Base-by-base conservation (phyloP, 2,113 vertebrate genomes). In the Plotosus lineatus region DNA sequence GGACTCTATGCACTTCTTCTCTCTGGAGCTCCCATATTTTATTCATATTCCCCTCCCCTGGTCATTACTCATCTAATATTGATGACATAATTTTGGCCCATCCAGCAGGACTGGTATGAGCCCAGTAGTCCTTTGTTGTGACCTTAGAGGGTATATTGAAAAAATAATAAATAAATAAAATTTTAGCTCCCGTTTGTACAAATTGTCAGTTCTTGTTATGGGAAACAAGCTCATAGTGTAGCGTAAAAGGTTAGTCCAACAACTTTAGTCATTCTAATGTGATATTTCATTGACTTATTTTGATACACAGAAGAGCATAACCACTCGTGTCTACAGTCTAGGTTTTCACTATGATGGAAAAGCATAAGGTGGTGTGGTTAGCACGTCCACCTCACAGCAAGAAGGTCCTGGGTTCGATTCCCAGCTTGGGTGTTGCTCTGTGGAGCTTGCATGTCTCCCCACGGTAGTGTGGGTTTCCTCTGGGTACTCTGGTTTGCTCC, bases 31-130 rank as follows among this genome's bases (percentile, higher is more conserved):
- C 87, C 87, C 77, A 86, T 89, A 71, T 87, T 89, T 87, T 83
- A 80, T 88, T 84, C 82, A 86, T 85, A 85, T 88, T 71, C 60
- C 89, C 86, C 80, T 79, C 53, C 60, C 28, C 58, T 83, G 50
- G 84, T 89, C 85, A 92, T 38, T 44, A 26, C 65, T 7, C 40
- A 44, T 94, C 85, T 87, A 91, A 91, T 91, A 92, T 94, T 94
- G 88, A 92, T 92, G 84, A 76, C 75, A 69, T 26, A 44, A 14
- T 44, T 11, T 15, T 44, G 40, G 23, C n/a, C 28, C 40, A 69
- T 28, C 23, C n/a, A 46, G 11, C 23, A 69, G 36, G 38, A 1
- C 11, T 69, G 65, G 40, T 12, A 4, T 17, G 23, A 46, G 65
- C 42, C 23, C n/a, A 14, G 40, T 46, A 15, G 40, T 44, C 5